These are phyloP conservation scores for Crocallis elinguaria DNA, from an alignment of 2,888 invertebrate genomes.

Conservation along the genomic window DNA sequence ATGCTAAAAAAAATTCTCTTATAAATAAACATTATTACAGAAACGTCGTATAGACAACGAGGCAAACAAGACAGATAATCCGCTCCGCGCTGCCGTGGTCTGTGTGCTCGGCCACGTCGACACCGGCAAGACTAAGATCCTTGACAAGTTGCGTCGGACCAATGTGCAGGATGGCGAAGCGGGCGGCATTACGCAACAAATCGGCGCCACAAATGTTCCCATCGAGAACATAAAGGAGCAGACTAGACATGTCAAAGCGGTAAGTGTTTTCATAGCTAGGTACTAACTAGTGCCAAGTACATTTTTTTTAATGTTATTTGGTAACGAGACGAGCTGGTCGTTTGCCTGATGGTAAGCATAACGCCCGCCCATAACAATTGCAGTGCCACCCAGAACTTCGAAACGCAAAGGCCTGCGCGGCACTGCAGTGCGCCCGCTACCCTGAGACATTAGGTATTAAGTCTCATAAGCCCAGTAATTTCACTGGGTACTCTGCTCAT, in stretches of 20 bases:
- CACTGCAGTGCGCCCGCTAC: no score
- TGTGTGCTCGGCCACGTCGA: slow-evolving; percentile 99
- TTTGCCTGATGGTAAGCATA: no score
- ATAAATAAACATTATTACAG: no score
- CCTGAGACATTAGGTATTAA: no score
- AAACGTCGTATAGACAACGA: slow-evolving; percentile 81
- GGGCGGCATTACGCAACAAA: slow-evolving; percentile 99
- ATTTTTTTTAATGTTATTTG: slow-evolving; percentile 3
- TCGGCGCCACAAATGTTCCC: slow-evolving; percentile 99
- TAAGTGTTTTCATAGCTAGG: slow-evolving; percentile 67
- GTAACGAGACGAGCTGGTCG: no score
- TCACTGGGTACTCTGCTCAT: no score
- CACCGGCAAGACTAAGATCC: slow-evolving; percentile 99
- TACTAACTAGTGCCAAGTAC: no score
- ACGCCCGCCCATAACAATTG: no score
- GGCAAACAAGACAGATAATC: slow-evolving; percentile 70
- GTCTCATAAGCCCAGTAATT: no score
- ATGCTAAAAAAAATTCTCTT: no score
- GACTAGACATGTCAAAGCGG: slow-evolving; percentile 96
- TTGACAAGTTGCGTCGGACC: slow-evolving; percentile 96
- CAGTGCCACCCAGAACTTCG: no score
- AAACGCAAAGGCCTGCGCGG: no score
- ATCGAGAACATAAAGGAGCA: slow-evolving; percentile 97
- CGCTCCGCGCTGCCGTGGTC: slow-evolving; percentile 96
- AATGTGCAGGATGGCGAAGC: slow-evolving; percentile 98